phyloP scores from a whole-genome alignment of 1,140 invertebrate genomes.

The Drosophila kohkoa region DNA sequence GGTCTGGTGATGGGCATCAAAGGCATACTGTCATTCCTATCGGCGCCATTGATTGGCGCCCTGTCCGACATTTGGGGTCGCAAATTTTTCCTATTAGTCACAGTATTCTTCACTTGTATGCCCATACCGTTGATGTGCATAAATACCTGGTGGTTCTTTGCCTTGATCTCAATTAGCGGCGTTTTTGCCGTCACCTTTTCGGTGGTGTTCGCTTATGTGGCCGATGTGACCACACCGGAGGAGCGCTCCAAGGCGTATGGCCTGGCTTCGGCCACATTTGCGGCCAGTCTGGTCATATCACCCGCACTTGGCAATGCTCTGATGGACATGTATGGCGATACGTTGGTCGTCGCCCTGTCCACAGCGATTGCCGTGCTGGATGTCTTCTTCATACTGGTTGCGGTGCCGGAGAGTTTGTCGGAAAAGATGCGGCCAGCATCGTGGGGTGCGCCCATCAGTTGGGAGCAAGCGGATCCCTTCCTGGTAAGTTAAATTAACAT shows the following conservation, averaged over 20 bases:
- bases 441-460: constrained; percentile 93
- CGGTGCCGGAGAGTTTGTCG: constrained; percentile 98
- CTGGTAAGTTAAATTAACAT: constrained; percentile 86
- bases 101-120: constrained; percentile 99
- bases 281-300: constrained; percentile 98
- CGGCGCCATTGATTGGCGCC: constrained; percentile 98
- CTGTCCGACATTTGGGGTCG: constrained; percentile 99
- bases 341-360: constrained; percentile 97
- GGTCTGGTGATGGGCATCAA: constrained; percentile 99
- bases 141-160: constrained; percentile 99
- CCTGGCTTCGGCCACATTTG: constrained; percentile 99
- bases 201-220: constrained; percentile 99
- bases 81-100: constrained; percentile 99
- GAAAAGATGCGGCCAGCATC: constrained; percentile 94
- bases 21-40: constrained; percentile 98
- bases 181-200: constrained; percentile 99
- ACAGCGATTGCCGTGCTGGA: constrained; percentile 98
- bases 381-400: constrained; percentile 99
- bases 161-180: constrained; percentile 99
- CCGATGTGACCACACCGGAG: constrained; percentile 99
- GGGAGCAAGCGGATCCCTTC: constrained; percentile 99
- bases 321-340: constrained; percentile 95
- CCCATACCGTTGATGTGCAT: constrained; percentile 99
- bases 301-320: constrained; percentile 98
- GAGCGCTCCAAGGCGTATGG: constrained; percentile 98